Percentiles rank a stretch among this genome's conserved stretches.
phyloP scores from a whole-genome alignment of 2,113 vertebrate species.

The Myiopsitta monachus region DNA sequence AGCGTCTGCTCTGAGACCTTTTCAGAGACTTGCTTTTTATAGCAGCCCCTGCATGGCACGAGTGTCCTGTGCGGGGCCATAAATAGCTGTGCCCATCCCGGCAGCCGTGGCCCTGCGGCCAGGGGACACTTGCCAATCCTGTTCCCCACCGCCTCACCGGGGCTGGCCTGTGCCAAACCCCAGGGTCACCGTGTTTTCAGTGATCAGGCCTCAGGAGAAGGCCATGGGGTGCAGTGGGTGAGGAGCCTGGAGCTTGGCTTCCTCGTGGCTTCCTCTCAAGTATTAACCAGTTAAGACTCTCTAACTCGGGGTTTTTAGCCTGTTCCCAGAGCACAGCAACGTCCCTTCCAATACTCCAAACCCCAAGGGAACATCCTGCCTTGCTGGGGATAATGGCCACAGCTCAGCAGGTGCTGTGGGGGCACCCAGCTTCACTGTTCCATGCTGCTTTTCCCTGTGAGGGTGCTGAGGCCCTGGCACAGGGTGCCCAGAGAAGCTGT shows the following conservation, averaged over 20 bases:
- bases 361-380: not conserved
- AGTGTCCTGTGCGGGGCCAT: not conserved
- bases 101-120: not conserved
- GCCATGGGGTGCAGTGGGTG: fast-evolving
- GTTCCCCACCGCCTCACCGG: fast-evolving
- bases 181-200: fast-evolving
- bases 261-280: not conserved
- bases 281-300: not conserved
- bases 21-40: conserved; percentile 29
- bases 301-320: not conserved
- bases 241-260: not conserved
- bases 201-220: not conserved
- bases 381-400: fast-evolving
- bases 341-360: not conserved
- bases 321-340: fast-evolving
- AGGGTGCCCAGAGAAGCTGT: not conserved
- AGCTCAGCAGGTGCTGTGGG: not conserved
- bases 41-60: not conserved
- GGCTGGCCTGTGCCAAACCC: not conserved
- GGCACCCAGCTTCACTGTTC: fast-evolving
- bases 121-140: fast-evolving
- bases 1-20: conserved; percentile 43
- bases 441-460: not conserved
- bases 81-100: conserved; percentile 30
- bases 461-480: not conserved